Evolutionary conservation across 2,797 vertebrate genomes (phyloP).

Genomic region (Phataginus tricuspis): DNA sequence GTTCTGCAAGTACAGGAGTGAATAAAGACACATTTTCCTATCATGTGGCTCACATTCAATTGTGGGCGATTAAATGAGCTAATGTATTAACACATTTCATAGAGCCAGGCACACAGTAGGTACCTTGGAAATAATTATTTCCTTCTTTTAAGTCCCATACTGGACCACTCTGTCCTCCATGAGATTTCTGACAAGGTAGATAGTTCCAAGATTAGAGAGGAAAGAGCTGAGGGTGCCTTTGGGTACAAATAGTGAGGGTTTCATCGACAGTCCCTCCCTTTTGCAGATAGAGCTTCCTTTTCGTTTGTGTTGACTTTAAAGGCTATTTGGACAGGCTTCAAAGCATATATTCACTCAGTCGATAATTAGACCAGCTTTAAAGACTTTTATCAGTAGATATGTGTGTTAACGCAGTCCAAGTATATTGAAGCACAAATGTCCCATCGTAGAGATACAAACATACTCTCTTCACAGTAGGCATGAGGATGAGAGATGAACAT

Average conservation of each 20-base stretch:
- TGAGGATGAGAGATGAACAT: neutral
- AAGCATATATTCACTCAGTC: neutral
- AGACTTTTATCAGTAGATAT: neutral
- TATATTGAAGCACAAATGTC: neutral
- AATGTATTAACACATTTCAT: neutral
- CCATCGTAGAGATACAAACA: neutral
- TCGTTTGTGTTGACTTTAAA: conserved; percentile 1
- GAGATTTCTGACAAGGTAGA: conserved; percentile 4
- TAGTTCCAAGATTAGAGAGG: neutral
- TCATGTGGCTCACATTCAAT: neutral
- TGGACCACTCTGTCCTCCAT: neutral
- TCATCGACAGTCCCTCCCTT: neutral
- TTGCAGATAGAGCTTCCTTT: neutral
- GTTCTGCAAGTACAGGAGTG: neutral
- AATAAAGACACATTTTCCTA: neutral
- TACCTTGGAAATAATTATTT: conserved; percentile 17
- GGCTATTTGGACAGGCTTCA: neutral
- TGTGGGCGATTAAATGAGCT: neutral
- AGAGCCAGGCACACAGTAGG: neutral
- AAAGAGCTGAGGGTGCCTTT: neutral
- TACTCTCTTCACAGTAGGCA: neutral
- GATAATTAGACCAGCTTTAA: neutral
- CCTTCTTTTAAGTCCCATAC: neutral
- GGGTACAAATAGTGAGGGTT: neutral
- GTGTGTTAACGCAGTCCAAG: neutral